Base-by-base conservation (phyloP, 1,140 invertebrate species). In the Zaprionus ghesquierei region DNA sequence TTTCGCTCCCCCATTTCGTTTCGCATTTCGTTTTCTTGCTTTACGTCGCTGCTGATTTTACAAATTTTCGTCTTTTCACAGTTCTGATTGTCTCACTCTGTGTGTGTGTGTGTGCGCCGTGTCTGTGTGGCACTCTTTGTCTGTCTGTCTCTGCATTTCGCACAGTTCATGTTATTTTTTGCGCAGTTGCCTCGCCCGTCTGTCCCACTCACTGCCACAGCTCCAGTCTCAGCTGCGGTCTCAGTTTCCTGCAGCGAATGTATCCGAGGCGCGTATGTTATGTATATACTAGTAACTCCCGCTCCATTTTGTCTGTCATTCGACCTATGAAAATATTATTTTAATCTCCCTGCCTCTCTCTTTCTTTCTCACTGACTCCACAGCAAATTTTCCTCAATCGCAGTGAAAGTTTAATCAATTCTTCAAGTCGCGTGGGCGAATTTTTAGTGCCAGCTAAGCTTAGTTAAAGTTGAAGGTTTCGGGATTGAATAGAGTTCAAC, bases 31-130 rank as follows among this genome's bases (percentile, higher is more conserved):
- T 71, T 53, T 72, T 61, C 61, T 61, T 59, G 46, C 29, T 70
- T 56, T 60, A 53, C 69, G 29, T 50, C 60, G 63, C 75, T 86
- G 82, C 82, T 87, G 84, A 87, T 89, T 87, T 87, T 77, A 82
- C 84, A 87, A 82, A 87, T 89, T 87, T 86, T 75, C 44, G 78
- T 85, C 81, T 81, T 81, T n/a, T n/a, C n/a, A n/a, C n/a, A n/a
- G n/a, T n/a, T 64, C 75, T 71, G 82, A 78, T 76, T 85, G 74
- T 58, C 50, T 56, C 18, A 61, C 35, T 75, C 62, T 58, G 33
- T 70, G 31, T 75, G 15, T 60, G 38, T 38, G 46, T 22, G 51
- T 69, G 61, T 72, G 76, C 69, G 58, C 73, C 73, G 50, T 41
- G 54, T 70, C 61, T 29, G 27, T 29, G n/a, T n/a, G n/a, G n/a